phyloP scores from a whole-genome alignment of 1,140 invertebrate genomes.

The Reticulitermes speratus region DNA sequence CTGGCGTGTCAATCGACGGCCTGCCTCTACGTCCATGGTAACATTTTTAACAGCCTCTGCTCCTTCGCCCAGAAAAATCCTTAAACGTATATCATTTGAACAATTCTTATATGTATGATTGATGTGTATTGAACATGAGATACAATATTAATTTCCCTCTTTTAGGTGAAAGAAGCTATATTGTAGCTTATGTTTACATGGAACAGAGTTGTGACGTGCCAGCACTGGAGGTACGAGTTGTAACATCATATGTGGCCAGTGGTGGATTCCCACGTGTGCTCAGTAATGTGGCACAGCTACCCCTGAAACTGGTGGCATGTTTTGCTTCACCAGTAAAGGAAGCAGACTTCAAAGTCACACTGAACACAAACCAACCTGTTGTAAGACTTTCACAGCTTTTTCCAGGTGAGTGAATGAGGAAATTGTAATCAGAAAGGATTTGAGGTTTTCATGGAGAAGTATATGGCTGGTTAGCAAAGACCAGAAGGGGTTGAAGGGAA shows the following conservation, averaged over 20 bases:
- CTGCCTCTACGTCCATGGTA: no score
- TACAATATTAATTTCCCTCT: neutral
- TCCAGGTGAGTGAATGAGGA: slow-evolving; percentile 54
- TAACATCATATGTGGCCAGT: slow-evolving; percentile 51
- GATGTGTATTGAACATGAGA: no score
- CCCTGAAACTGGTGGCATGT: slow-evolving; percentile 58
- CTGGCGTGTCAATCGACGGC: no score
- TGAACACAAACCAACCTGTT: slow-evolving; percentile 63
- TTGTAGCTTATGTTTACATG: slow-evolving; percentile 40
- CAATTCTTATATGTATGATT: no score
- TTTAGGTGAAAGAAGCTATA: slow-evolving; percentile 40
- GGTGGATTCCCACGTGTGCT: slow-evolving; percentile 55
- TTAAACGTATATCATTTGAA: no score
- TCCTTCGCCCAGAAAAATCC: no score
- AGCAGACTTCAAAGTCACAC: slow-evolving; percentile 63
- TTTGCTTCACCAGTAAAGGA: slow-evolving; percentile 60
- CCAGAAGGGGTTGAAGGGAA: no score
- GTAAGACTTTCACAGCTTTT: slow-evolving; percentile 66
- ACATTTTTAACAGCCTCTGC: no score
- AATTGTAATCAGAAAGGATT: no score
- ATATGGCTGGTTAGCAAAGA: no score
- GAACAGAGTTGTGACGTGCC: slow-evolving; percentile 40
- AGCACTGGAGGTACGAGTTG: slow-evolving; percentile 45
- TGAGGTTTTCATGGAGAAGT: no score
- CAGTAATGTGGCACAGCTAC: slow-evolving; percentile 52